Conservation (phyloP, 2,113 vertebrate species). For the Sinocyclocheilus grahami region DNA sequence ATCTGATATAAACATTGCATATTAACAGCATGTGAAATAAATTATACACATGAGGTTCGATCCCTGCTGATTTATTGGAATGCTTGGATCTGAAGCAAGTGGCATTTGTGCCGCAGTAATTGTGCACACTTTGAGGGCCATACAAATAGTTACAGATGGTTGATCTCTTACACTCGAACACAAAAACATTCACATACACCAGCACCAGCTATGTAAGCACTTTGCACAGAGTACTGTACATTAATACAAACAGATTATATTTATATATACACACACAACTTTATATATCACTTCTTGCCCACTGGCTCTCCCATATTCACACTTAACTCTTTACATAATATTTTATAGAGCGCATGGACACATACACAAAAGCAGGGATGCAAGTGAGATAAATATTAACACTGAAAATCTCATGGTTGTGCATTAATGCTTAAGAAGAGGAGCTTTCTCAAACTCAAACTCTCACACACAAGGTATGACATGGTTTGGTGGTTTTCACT, state of each 20-base stretch:
- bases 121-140: slow-evolving; percentile 17
- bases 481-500: not conserved
- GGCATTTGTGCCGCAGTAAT: slow-evolving; percentile 33
- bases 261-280: slow-evolving; percentile 8
- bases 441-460: slow-evolving; percentile 7
- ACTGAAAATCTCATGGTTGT: slow-evolving; percentile 34
- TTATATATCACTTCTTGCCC: not conserved
- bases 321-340: slow-evolving; percentile 16
- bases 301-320: not conserved
- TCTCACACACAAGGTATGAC: slow-evolving; percentile 8
- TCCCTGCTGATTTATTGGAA: slow-evolving; percentile 38
- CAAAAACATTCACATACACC: slow-evolving; percentile 30
- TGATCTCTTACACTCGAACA: slow-evolving; percentile 29
- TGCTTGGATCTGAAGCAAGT: slow-evolving; percentile 33
- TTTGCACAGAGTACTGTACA: slow-evolving; percentile 21
- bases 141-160: slow-evolving; percentile 26
- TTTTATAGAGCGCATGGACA: slow-evolving; percentile 1
- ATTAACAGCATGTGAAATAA: not conserved
- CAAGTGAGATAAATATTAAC: slow-evolving; percentile 10
- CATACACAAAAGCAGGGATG: slow-evolving; percentile 5
- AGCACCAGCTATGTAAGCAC: slow-evolving; percentile 37
- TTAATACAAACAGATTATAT: slow-evolving; percentile 11
- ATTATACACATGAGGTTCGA: not conserved
- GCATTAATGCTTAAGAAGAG: slow-evolving; percentile 31
- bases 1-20: not conserved